Evolutionary conservation across 1,140 invertebrate genomes (phyloP), one percentile per base, ranked within the genome.

Genomic region (Listronotus bonariensis): DNA sequence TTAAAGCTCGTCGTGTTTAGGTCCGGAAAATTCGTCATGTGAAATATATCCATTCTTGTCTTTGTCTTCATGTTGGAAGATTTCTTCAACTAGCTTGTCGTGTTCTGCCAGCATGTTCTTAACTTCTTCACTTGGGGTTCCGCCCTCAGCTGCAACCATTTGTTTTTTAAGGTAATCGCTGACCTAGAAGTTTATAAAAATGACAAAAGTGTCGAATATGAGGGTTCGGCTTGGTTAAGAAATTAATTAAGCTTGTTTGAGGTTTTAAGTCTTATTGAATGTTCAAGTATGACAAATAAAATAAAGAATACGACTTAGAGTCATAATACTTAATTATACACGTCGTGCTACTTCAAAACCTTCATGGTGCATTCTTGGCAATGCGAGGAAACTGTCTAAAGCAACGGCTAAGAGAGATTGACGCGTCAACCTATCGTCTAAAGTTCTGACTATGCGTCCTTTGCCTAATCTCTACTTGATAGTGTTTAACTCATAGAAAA

Each of bases 1-100:
- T 90, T 90, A 97, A 73, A 98, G 87, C 81, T 98, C 95, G 78
- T 98, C 96, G 80, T 97, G 95, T 79, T 97, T 98, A 14, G 95
- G 95, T 7, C 95, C 95, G 18, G 91, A 95, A 83, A 98, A 98
- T 79, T 98, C 96, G 31, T 94, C 92, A 80, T 95, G 91, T 54
- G 93, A 96, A 71, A 98, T 98, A 81, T 89, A 95, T 36, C 95
- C 96, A 76, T 96, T 95, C 79, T 93, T 95, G 79, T 97, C 93
- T 78, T 92, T 92, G 77, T 97, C 94, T 81, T 98, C 95, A 77
- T 97, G 95, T 78, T 96, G 91, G 86, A 98, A 97, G 68, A 97
- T 97, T 75, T 97, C 95, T 77, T 96, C 93, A 1, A 97, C 92
- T 17, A 97, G 84, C 78, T 96, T 95, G 77, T 96, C 93, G 78